These are phyloP conservation scores for Callyntrura guangdongensis DNA, from an alignment of 2,888 invertebrate genomes.

Conservation along the genomic window DNA sequence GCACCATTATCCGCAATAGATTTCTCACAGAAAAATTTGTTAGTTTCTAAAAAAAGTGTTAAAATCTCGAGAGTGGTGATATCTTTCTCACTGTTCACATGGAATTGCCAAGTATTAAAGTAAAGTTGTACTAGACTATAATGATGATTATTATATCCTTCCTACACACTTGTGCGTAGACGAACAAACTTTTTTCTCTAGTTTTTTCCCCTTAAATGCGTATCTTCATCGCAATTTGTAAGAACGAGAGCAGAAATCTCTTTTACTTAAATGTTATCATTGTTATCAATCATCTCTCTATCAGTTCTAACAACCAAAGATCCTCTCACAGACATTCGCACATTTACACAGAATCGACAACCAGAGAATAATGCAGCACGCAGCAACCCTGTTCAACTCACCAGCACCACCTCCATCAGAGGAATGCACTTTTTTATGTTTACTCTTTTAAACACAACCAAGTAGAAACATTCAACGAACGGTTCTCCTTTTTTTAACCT, in stretches of 20 bases:
- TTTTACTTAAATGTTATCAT: neutral
- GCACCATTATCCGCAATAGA: constrained; percentile 35
- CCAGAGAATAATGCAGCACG: too few species aligned
- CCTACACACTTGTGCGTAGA: too few species aligned
- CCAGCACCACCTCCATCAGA: neutral
- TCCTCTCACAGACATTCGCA: constrained; percentile 39
- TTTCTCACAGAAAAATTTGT: constrained; percentile 44
- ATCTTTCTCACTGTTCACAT: constrained; percentile 48
- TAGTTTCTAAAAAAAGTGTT: neutral
- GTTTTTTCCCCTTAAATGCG: too few species aligned
- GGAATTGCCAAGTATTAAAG: constrained; percentile 28
- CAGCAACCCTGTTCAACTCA: neutral
- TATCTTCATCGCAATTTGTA: neutral
- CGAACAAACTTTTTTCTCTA: neutral
- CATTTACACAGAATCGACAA: constrained; percentile 52
- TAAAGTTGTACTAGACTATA: neutral
- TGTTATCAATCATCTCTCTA: neutral
- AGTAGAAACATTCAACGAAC: neutral
- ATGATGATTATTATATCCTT: too few species aligned
- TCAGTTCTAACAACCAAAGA: neutral
- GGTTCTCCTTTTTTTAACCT: constrained; percentile 41
- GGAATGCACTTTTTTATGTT: constrained; percentile 38
- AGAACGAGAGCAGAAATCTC: neutral
- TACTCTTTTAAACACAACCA: neutral
- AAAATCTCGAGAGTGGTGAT: neutral